phyloP scores from a whole-genome alignment of 1,140 invertebrate species.

The Rhynchophorus ferrugineus region DNA sequence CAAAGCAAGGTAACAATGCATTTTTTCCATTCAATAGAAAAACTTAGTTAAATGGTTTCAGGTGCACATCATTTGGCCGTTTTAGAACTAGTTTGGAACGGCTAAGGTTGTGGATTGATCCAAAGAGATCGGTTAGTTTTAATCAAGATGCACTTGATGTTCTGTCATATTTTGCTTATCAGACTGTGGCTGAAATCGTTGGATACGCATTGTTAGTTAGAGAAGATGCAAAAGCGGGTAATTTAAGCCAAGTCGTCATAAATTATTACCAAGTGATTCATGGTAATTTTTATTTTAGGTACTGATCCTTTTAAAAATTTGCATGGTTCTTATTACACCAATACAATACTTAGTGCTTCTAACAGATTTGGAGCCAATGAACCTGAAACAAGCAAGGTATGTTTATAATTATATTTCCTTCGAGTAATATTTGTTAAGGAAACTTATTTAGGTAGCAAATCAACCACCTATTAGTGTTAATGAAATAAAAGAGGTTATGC shows the following conservation, averaged over 20 bases:
- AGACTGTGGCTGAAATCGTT: constrained; percentile 62
- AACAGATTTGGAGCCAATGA: constrained; percentile 41
- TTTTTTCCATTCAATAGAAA: not conserved
- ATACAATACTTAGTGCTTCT: constrained; percentile 36
- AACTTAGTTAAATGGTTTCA: constrained; percentile 3
- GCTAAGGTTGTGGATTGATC: constrained; percentile 46
- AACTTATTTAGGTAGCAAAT: too few relatives aligned
- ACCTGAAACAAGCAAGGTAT: constrained; percentile 44
- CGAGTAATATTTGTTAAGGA: too few relatives aligned
- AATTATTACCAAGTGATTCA: not conserved
- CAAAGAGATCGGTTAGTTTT: constrained; percentile 43
- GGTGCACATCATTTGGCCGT: constrained; percentile 31
- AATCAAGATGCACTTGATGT: constrained; percentile 50
- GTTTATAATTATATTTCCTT: not conserved
- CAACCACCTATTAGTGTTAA: constrained; percentile 46
- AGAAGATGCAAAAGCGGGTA: constrained; percentile 49
- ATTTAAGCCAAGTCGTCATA: not conserved
- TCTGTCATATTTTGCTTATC: constrained; percentile 60
- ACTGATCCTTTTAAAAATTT: constrained; percentile 49
- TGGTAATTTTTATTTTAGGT: constrained; percentile 1
- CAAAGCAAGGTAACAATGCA: constrained; percentile 19
- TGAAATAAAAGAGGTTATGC: constrained; percentile 49
- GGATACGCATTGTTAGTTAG: constrained; percentile 59
- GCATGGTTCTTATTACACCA: constrained; percentile 46
- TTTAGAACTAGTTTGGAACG: constrained; percentile 39